Conservation (phyloP, 2,797 vertebrate species). For the Columba guinea region DNA sequence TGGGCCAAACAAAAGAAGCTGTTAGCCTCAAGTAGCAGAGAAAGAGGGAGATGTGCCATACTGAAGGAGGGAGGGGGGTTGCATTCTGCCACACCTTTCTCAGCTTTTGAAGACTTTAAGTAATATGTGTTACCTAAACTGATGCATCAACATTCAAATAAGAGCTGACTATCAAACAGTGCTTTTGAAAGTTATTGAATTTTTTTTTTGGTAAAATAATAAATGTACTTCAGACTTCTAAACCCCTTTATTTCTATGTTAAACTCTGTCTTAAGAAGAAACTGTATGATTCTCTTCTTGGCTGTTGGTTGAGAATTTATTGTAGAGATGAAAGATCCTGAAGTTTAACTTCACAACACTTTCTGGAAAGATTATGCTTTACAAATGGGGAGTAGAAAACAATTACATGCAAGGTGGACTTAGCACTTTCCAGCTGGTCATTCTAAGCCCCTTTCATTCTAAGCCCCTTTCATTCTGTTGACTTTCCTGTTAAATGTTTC, state of each 20-base stretch:
- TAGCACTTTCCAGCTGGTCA: not conserved
- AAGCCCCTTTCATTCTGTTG: not conserved
- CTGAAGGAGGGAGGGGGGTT: too few species aligned
- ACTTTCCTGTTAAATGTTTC: not conserved
- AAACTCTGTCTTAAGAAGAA: not conserved
- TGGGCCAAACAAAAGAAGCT: too few species aligned
- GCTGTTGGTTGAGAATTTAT: not conserved
- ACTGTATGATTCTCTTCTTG: not conserved
- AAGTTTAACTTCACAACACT: not conserved
- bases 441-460: not conserved
- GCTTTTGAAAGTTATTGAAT: not conserved
- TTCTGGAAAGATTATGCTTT: not conserved
- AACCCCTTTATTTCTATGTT: not conserved
- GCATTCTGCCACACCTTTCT: too few species aligned
- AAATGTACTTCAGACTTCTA: not conserved
- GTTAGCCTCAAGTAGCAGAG: too few species aligned
- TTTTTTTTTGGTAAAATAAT: not conserved
- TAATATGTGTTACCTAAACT: not conserved
- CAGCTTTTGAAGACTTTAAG: not conserved
- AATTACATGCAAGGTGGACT: not conserved
- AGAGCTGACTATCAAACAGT: not conserved
- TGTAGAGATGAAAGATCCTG: not conserved
- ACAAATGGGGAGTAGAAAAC: not conserved
- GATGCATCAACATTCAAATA: not conserved
- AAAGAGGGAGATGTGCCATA: too few species aligned